These are phyloP conservation scores for Myotis brandtii DNA, from an alignment of 2,113 vertebrate species.

Conservation along the genomic window DNA sequence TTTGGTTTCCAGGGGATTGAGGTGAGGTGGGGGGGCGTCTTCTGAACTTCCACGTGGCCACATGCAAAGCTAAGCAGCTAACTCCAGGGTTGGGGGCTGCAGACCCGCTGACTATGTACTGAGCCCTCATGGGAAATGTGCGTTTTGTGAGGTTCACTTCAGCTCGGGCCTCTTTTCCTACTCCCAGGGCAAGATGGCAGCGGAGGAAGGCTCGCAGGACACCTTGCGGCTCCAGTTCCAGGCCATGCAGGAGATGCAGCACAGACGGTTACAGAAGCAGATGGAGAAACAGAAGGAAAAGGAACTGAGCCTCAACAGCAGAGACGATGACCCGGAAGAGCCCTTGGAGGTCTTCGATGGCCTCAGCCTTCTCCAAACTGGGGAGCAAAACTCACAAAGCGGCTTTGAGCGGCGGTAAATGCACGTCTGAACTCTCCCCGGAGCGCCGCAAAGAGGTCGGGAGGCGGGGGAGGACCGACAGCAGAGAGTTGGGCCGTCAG, in stretches of 20 bases:
- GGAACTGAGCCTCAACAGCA: constrained; percentile 48
- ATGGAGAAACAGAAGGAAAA: constrained; percentile 86
- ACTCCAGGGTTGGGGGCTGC: not conserved
- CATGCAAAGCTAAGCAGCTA: not conserved
- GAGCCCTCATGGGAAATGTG: not conserved
- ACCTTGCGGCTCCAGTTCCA: constrained; percentile 91
- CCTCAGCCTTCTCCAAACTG: constrained; percentile 81
- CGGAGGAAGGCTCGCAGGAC: constrained; percentile 79
- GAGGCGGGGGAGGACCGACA: fast-evolving
- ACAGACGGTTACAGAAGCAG: constrained; percentile 84
- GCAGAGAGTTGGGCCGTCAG: not conserved
- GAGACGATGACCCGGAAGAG: not conserved
- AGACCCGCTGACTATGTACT: too few species aligned
- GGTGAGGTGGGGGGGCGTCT: not conserved
- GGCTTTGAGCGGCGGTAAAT: constrained; percentile 85
- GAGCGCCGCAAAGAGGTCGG: not conserved
- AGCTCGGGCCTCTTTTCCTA: not conserved
- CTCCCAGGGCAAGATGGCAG: constrained; percentile 82
- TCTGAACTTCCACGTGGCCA: not conserved
- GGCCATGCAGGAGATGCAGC: constrained; percentile 92
- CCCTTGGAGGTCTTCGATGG: constrained; percentile 53
- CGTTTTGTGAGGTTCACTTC: not conserved
- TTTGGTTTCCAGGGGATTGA: not conserved
- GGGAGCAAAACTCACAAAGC: constrained; percentile 44
- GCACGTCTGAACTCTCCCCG: not conserved